Percentiles rank a stretch among this genome's conserved stretches.
phyloP scores from a whole-genome alignment of 2,888 invertebrate species.

The Macrosoma leucophasiata region DNA sequence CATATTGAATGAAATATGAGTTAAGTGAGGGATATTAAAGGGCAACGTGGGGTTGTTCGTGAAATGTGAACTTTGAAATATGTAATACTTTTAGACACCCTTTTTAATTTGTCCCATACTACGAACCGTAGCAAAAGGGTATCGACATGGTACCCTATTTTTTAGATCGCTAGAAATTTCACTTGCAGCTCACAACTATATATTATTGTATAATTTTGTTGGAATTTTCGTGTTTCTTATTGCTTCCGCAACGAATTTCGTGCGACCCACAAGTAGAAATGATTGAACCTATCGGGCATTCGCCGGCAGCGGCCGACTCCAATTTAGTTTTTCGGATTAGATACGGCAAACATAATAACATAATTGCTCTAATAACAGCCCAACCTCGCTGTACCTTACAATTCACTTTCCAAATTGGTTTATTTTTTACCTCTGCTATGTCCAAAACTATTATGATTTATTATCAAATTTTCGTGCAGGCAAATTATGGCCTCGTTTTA shows the following conservation, averaged over 20 bases:
- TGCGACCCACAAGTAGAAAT: constrained; percentile 71
- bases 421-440: constrained; percentile 66
- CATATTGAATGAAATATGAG: constrained; percentile 74
- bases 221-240: constrained; percentile 72
- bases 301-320: constrained; percentile 72
- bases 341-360: constrained; percentile 75
- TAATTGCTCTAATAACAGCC: constrained; percentile 74
- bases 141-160: constrained; percentile 39
- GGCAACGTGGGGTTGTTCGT: constrained; percentile 65
- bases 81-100: constrained; percentile 63
- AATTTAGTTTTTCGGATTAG: constrained; percentile 76
- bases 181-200: constrained; percentile 38
- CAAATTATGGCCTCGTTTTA: constrained; percentile 67
- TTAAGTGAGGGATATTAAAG: constrained; percentile 75
- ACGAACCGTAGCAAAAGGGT: constrained; percentile 61
- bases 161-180: constrained; percentile 43
- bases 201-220: constrained; percentile 59
- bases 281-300: constrained; percentile 71
- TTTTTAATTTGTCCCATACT: constrained; percentile 72
- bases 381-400: constrained; percentile 69
- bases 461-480: constrained; percentile 74
- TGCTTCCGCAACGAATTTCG: constrained; percentile 75
- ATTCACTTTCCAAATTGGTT: constrained; percentile 76
- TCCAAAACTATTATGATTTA: constrained; percentile 76
- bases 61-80: constrained; percentile 71